phyloP scores from a whole-genome alignment of 2,113 vertebrate species.

The Archocentrus centrarchus region DNA sequence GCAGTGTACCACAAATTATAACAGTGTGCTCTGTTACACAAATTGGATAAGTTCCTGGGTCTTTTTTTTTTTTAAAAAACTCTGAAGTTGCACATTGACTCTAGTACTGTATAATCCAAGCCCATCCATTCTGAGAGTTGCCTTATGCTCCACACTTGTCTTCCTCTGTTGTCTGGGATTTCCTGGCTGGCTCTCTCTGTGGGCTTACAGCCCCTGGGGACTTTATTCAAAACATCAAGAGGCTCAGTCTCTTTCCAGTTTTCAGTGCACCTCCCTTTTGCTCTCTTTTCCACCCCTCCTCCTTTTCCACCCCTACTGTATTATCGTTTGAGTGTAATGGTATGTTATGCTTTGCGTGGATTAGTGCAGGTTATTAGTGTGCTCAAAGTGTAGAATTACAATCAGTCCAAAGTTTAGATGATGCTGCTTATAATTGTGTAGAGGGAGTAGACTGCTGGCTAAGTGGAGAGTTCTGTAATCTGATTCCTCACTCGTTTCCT shows the following conservation, averaged over 20 bases:
- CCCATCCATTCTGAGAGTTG: neutral
- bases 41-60: neutral
- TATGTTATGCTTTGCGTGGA: conserved; percentile 59
- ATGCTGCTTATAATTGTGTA: conserved; percentile 61
- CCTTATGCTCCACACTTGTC: conserved; percentile 4
- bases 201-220: conserved; percentile 21
- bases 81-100: neutral
- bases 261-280: neutral
- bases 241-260: conserved; percentile 29
- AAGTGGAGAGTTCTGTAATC: conserved; percentile 63
- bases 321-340: conserved; percentile 57
- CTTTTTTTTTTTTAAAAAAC: neutral
- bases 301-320: conserved; percentile 13
- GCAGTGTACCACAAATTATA: neutral
- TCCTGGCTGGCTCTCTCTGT: conserved; percentile 25
- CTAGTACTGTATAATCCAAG: neutral
- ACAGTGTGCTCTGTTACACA: neutral
- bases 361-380: conserved; percentile 70
- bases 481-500: conserved; percentile 54
- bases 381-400: conserved; percentile 68
- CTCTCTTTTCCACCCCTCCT: neutral
- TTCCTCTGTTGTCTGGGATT: conserved; percentile 49
- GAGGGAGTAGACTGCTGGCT: conserved; percentile 50
- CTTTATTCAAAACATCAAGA: conserved; percentile 39
- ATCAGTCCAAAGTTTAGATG: conserved; percentile 65